Evolutionary conservation across 2,888 invertebrate genomes (phyloP).

Genomic region (Choristoneura rosaceana): DNA sequence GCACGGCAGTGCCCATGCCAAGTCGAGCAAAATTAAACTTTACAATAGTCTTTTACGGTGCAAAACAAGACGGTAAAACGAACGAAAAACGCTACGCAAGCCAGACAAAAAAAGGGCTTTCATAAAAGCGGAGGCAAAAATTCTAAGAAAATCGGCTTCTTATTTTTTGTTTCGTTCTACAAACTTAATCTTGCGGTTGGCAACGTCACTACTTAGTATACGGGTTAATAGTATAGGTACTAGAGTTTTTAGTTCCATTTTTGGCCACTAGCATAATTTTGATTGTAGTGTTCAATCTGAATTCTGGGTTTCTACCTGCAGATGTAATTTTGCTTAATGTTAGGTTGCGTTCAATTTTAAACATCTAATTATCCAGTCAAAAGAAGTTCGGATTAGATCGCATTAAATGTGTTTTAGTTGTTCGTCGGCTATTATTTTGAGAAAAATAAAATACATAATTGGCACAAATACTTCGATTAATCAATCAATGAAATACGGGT

Average conservation of each 20-base stretch:
- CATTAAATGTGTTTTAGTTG: not conserved
- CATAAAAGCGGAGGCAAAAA: conserved; percentile 50
- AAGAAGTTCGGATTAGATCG: not conserved
- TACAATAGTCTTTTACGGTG: not conserved
- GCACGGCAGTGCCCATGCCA: no score
- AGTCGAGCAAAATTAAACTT: conserved; percentile 1
- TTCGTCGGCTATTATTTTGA: not conserved
- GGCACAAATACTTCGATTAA: no score
- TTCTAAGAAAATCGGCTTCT: conserved; percentile 70
- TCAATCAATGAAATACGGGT: no score
- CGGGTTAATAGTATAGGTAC: not conserved
- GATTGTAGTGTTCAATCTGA: conserved; percentile 50
- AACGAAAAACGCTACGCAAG: conserved; percentile 40
- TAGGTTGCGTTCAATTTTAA: conserved; percentile 47
- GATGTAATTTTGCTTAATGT: conserved; percentile 48
- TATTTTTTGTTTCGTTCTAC: conserved; percentile 54
- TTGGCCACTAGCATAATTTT: conserved; percentile 40
- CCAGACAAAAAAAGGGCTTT: conserved; percentile 55
- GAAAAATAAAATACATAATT: not conserved
- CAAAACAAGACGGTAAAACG: conserved; percentile 10
- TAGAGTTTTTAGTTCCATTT: conserved; percentile 12
- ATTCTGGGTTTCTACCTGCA: conserved; percentile 65
- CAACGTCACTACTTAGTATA: not conserved
- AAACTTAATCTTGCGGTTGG: conserved; percentile 21
- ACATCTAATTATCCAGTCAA: conserved; percentile 43